A percentile compares a stretch with the other conserved stretches of the same genome.
Evolutionary conservation across 1,140 invertebrate species (phyloP).

Genomic region (Drosophila teissieri): DNA sequence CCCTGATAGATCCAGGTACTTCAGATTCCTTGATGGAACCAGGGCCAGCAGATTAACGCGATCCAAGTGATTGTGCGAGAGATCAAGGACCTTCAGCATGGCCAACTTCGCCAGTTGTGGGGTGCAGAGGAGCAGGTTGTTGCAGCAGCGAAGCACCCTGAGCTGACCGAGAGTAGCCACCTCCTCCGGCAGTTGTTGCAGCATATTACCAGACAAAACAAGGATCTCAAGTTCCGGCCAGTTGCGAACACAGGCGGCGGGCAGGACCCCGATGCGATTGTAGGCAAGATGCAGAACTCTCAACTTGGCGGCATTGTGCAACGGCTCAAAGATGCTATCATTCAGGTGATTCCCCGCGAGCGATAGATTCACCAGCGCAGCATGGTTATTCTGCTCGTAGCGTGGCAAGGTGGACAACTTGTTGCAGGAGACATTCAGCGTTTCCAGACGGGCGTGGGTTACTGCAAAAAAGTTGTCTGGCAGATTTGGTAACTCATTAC

Average conservation of each 20-base stretch:
- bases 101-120: conserved; percentile 91
- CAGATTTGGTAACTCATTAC: conserved; percentile 90
- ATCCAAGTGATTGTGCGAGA: conserved; percentile 93
- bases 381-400: conserved; percentile 86
- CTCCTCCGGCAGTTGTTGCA: conserved; percentile 91
- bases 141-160: conserved; percentile 91
- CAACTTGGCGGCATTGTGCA: conserved; percentile 88
- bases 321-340: conserved; percentile 89
- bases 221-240: conserved; percentile 93
- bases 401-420: conserved; percentile 88
- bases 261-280: conserved; percentile 90
- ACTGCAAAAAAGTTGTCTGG: conserved; percentile 91
- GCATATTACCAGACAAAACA: conserved; percentile 92
- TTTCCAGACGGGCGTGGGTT: conserved; percentile 88
- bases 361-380: conserved; percentile 89
- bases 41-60: conserved; percentile 90
- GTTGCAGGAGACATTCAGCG: conserved; percentile 92
- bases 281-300: conserved; percentile 91
- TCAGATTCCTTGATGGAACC: conserved; percentile 90
- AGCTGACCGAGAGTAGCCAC: conserved; percentile 90
- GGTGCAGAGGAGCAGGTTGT: conserved; percentile 90
- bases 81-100: conserved; percentile 91
- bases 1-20: conserved; percentile 93
- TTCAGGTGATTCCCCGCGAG: conserved; percentile 91
- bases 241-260: conserved; percentile 90